phyloP scores from a whole-genome alignment of 2,888 invertebrate species.

The Perithous albicinctus region DNA sequence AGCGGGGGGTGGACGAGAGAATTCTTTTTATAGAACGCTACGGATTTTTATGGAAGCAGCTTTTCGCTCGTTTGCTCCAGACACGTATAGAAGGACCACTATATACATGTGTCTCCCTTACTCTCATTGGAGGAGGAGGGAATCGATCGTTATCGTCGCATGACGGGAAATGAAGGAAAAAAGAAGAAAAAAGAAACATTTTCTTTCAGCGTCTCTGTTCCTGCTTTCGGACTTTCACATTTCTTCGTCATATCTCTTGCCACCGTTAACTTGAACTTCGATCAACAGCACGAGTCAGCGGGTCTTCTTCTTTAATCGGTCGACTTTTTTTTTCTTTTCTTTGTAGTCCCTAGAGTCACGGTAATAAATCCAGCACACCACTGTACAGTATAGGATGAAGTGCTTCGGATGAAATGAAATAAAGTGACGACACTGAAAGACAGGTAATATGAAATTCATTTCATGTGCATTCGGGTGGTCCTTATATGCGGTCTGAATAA shows the following conservation, averaged over 20 bases:
- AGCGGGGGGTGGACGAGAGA: slow-evolving; percentile 29
- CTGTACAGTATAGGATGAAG: background rate
- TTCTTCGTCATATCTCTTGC: slow-evolving; percentile 13
- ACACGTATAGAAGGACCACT: slow-evolving; percentile 6
- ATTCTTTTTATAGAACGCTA: slow-evolving; percentile 50
- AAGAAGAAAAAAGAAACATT: slow-evolving; percentile 5
- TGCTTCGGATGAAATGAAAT: background rate
- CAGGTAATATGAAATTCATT: too few relatives aligned
- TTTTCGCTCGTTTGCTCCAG: slow-evolving; percentile 28
- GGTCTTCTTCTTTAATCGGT: slow-evolving; percentile 4
- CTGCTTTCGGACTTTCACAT: slow-evolving; percentile 12
- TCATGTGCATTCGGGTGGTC: too few relatives aligned
- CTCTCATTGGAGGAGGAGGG: background rate
- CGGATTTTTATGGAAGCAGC: slow-evolving; percentile 47
- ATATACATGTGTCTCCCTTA: background rate
- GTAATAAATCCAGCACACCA: background rate
- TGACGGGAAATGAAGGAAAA: background rate
- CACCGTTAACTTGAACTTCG: background rate
- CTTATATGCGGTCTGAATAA: too few relatives aligned
- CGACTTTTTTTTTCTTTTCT: slow-evolving; percentile 18
- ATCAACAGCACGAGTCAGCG: slow-evolving; percentile 20
- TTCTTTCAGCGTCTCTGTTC: background rate
- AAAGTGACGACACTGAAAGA: too few relatives aligned
- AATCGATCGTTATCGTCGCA: slow-evolving; percentile 20
- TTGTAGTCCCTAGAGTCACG: background rate